These are phyloP conservation scores for Popillia japonica DNA, from an alignment of 1,140 invertebrate species.

Conservation along the genomic window DNA sequence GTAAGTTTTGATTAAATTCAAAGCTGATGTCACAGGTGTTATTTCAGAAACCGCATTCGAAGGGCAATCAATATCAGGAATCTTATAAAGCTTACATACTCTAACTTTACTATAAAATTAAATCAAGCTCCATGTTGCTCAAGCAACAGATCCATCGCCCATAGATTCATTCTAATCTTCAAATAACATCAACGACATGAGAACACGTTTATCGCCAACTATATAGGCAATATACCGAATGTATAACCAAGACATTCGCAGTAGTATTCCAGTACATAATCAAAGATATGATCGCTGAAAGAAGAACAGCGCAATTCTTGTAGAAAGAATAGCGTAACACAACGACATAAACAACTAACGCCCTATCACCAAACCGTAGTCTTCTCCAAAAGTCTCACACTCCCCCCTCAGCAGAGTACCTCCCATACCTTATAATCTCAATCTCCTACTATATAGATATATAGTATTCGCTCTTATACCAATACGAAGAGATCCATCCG, in stretches of 20 bases:
- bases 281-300: neutral
- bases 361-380: neutral
- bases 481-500: conserved; percentile 54
- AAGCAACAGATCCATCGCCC: no score
- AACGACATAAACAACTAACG: conserved; percentile 19
- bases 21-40: no score
- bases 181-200: neutral
- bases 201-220: neutral
- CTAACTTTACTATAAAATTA: no score
- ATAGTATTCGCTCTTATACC: conserved; percentile 10
- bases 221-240: neutral
- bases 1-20: no score
- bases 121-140: no score
- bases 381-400: neutral
- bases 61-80: no score
- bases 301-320: neutral
- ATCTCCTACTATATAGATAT: neutral
- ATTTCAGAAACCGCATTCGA: no score
- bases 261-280: neutral
- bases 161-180: conserved; percentile 1
- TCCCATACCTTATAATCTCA: conserved; percentile 34
- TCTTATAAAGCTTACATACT: no score
- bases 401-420: neutral
- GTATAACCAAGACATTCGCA: neutral
- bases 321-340: neutral